These are phyloP conservation scores for Hetaerina americana DNA, from an alignment of 1,140 invertebrate species.

Conservation along the genomic window DNA sequence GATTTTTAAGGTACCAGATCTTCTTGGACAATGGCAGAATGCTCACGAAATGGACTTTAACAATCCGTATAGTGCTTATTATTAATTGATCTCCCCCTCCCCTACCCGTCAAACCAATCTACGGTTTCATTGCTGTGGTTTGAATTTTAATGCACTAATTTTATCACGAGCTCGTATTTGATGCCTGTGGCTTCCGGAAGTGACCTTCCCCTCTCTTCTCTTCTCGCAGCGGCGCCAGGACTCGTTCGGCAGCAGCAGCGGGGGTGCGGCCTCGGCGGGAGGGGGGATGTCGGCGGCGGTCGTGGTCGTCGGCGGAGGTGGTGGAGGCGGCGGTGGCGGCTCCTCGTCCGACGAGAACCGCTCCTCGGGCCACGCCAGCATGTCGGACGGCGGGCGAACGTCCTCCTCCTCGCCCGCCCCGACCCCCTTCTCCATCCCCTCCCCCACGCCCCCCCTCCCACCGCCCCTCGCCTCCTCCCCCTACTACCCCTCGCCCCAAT, in stretches of 20 bases:
- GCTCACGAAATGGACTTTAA: too few species aligned
- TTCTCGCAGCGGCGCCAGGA: conserved; percentile 53
- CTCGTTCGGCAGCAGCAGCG: conserved; percentile 31
- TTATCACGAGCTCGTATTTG: too few species aligned
- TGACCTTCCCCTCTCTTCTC: too few species aligned
- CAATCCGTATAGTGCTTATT: too few species aligned
- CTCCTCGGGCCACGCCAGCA: conserved; percentile 79
- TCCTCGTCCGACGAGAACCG: conserved; percentile 79
- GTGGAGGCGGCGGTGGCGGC: conserved; percentile 31
- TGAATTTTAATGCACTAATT: too few species aligned
- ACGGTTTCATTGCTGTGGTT: too few species aligned
- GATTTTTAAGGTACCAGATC: too few species aligned
- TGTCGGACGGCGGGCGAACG: conserved; percentile 68
- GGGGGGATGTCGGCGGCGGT: neutral
- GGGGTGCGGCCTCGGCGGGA: too few species aligned
- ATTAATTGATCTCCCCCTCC: too few species aligned
- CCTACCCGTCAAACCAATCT: too few species aligned
- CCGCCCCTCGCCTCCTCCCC: conserved; percentile 46
- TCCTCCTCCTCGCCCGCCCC: conserved; percentile 27
- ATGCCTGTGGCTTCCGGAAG: too few species aligned
- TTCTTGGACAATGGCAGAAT: too few species aligned
- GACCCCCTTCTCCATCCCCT: conserved; percentile 34
- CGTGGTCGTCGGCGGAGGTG: neutral
- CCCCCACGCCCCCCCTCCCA: conserved; percentile 41
- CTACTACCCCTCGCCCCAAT: conserved; percentile 49